Base-by-base conservation (phyloP, 2,888 invertebrate species). In the Bombyx huttoni region DNA sequence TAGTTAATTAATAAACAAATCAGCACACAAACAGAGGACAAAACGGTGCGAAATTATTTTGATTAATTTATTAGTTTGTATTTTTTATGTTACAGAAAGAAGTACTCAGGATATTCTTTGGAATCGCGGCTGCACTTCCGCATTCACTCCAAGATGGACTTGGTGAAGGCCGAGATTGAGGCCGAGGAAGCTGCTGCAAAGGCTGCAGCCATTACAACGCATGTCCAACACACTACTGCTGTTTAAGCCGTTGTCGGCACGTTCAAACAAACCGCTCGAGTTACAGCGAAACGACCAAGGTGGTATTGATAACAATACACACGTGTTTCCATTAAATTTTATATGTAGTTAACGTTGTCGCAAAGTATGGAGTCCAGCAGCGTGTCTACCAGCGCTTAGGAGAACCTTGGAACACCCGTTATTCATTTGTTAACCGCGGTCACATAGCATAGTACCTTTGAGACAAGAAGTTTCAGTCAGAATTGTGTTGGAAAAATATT, bases 91-190 rank as follows among this genome's bases (percentile, higher is more conserved):
- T 90, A 1, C 84, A 97, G 97, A 81, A 95, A 94, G 84, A 94
- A 95, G 72, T 97, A 93, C 76, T 94, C 95, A 9, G 94, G 96
- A 3, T 98, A 96, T 76, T 92, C 94, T 0, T 78, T 98, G 61
- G 97, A 98, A 73, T 96, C 97, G 0, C 90, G 97, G 46, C 89
- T 98, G 13, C 97, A 97, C 75, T 97, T 98, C 81, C 91, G 96
- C 62, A 93, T 97, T 59, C 97, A 98, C 73, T 93, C 96, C 0
- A 92, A 92, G 49, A 70, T 93, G 74, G 70, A 81, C 10, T 67
- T 75, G 8, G 64, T 84, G 1, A 67, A 62, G 54, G 60, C 50
- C 13, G 40, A 40, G 1, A 40, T 40, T 7, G 40, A 3, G 7
- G 40, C 40, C 40, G 40, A 8, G 8, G 40, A 8, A 10, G 8